Percentiles rank a stretch among this genome's conserved stretches.
Evolutionary conservation across 2,797 vertebrate species (phyloP).

Genomic region (Amblyraja radiata): DNA sequence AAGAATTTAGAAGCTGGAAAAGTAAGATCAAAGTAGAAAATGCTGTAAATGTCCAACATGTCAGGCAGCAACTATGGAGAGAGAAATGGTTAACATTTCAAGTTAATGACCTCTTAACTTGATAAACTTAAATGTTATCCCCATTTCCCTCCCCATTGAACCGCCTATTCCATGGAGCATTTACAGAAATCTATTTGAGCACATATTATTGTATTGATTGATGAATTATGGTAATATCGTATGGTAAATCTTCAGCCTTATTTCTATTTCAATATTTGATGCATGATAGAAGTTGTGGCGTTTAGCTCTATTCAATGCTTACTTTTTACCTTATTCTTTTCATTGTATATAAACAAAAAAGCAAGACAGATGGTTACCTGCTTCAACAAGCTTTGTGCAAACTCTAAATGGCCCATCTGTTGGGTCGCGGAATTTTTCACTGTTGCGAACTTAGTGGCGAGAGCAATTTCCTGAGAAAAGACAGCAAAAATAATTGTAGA

Average conservation of each 20-base stretch:
- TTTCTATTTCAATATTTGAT: background rate
- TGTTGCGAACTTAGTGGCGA: conserved; percentile 82
- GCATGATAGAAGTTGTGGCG: background rate
- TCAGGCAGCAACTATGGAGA: no score
- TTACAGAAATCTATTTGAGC: background rate
- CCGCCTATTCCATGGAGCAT: no score
- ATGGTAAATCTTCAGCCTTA: background rate
- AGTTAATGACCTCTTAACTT: no score
- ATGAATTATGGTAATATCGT: no score
- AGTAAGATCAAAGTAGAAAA: no score
- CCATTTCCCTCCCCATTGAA: no score
- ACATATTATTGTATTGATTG: background rate
- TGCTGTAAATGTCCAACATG: no score
- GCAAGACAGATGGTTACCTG: conserved; percentile 63
- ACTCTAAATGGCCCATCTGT: conserved; percentile 81
- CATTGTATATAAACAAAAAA: background rate
- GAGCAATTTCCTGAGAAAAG: conserved; percentile 72
- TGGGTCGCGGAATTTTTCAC: conserved; percentile 84
- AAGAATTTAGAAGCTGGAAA: no score
- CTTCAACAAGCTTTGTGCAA: conserved; percentile 75
- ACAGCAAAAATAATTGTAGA: background rate
- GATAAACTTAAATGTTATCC: no score
- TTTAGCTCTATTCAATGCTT: background rate
- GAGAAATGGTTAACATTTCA: no score
- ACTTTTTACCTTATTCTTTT: background rate